A percentile compares a stretch with the other conserved stretches of the same genome.
Evolutionary conservation across 2,888 invertebrate species (phyloP).

Genomic region (Athalia circularis): DNA sequence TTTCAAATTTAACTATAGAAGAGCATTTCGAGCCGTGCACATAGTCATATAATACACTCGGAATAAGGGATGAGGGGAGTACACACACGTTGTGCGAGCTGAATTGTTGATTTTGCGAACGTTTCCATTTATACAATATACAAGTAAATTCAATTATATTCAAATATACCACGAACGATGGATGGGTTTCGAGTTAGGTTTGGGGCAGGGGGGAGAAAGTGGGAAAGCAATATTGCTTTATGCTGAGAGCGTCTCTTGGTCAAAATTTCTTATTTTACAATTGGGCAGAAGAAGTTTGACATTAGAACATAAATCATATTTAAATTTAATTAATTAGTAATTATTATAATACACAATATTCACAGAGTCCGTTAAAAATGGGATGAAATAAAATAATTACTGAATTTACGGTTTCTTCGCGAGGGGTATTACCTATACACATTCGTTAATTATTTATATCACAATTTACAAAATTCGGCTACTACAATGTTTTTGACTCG

Average conservation of each 20-base stretch:
- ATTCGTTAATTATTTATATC: constrained; percentile 73
- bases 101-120: constrained; percentile 52
- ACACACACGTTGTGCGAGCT: constrained; percentile 52
- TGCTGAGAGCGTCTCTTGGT: constrained; percentile 57
- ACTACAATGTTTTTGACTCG: constrained; percentile 52
- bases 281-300: constrained; percentile 54
- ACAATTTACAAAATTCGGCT: constrained; percentile 72
- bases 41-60: constrained; percentile 48
- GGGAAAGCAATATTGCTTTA: constrained; percentile 52
- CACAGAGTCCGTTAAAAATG: constrained; percentile 71
- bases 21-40: constrained; percentile 41
- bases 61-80: constrained; percentile 44
- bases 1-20: constrained; percentile 9
- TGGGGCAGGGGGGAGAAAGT: constrained; percentile 35
- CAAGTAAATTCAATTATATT: constrained; percentile 69
- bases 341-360: constrained; percentile 74
- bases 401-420: constrained; percentile 65
- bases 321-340: constrained; percentile 73
- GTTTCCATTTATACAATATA: constrained; percentile 72
- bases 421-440: constrained; percentile 66
- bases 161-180: constrained; percentile 62
- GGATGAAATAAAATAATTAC: constrained; percentile 65
- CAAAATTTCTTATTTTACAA: constrained; percentile 63
- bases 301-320: constrained; percentile 70
- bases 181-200: constrained; percentile 38